These are phyloP conservation scores for Distichodus sexfasciatus DNA, from an alignment of 2,797 vertebrate genomes.

Conservation along the genomic window DNA sequence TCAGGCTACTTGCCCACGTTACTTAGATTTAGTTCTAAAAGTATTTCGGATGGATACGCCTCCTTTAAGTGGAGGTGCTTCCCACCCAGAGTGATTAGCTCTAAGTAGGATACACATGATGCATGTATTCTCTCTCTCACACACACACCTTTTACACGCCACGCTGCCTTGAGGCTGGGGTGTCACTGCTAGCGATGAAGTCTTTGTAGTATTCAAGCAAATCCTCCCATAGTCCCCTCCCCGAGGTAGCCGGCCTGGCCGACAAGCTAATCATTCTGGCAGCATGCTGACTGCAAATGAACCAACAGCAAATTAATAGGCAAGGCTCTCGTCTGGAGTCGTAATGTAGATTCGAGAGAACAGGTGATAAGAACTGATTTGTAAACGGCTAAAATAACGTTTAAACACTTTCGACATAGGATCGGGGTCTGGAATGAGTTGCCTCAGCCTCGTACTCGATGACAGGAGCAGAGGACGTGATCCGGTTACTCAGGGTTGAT, in stretches of 20 bases:
- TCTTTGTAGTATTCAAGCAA: background rate
- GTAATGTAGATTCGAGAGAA: slow-evolving; percentile 70
- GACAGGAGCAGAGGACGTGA: slow-evolving; percentile 28
- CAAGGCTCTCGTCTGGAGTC: slow-evolving; percentile 24
- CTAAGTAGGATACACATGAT: slow-evolving; percentile 5
- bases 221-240: background rate
- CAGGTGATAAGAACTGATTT: slow-evolving; percentile 12
- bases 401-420: no score
- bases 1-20: no score
- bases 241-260: slow-evolving; percentile 69
- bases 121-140: background rate
- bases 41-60: no score
- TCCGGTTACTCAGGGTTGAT: slow-evolving; percentile 35
- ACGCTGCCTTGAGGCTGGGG: no score
- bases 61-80: slow-evolving; percentile 70
- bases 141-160: background rate
- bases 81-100: slow-evolving; percentile 58
- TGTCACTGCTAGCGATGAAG: background rate
- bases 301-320: slow-evolving; percentile 58
- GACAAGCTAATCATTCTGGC: slow-evolving; percentile 77
- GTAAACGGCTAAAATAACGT: no score
- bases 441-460: slow-evolving; percentile 9
- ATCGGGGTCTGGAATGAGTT: no score
- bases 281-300: slow-evolving; percentile 71
- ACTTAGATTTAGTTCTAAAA: no score